Percentiles rank a stretch among this genome's conserved stretches.
These are phyloP conservation scores for Sylvia borin DNA, from an alignment of 2,797 vertebrate species.

Conservation along the genomic window DNA sequence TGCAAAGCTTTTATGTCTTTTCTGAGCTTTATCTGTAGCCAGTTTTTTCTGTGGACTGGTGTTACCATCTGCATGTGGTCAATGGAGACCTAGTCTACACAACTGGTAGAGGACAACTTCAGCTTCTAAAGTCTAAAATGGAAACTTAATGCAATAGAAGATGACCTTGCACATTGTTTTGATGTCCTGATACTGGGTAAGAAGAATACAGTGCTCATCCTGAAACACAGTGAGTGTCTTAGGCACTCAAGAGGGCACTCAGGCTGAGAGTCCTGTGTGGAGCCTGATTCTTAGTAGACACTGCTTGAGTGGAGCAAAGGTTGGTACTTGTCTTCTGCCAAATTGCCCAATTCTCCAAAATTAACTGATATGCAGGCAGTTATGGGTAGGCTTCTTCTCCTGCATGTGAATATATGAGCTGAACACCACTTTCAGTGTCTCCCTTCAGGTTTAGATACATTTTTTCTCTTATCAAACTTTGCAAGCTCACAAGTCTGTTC, in stretches of 20 bases:
- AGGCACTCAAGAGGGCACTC: not conserved
- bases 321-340: not conserved
- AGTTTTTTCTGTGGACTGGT: not conserved
- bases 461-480: not conserved
- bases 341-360: not conserved
- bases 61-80: rapidly evolving
- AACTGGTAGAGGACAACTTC: not conserved
- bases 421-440: not conserved
- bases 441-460: not conserved
- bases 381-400: not conserved
- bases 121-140: not conserved
- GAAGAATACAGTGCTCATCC: not conserved
- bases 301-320: not conserved
- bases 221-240: not conserved
- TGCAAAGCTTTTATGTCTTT: not conserved
- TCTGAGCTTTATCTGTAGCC: not conserved
- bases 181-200: not conserved
- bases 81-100: not conserved
- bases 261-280: not conserved
- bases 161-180: not conserved
- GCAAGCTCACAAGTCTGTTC: not conserved
- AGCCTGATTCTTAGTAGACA: not conserved
- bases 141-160: not conserved
- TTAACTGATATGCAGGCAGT: not conserved
- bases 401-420: not conserved